These are phyloP conservation scores for Zele albiditarsus DNA, from an alignment of 2,888 invertebrate genomes.

Conservation along the genomic window DNA sequence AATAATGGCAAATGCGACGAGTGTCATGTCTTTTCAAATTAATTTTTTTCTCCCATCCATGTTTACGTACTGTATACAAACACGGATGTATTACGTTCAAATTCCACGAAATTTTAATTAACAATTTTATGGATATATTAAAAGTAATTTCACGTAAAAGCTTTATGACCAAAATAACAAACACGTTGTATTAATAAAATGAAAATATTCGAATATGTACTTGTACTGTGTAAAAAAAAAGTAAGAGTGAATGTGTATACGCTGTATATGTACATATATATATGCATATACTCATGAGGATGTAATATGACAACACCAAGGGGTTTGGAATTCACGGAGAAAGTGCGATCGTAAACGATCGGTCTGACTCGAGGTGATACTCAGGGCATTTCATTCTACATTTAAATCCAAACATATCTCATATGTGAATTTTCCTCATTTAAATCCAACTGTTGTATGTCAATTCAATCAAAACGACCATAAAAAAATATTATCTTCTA, in stretches of 20 bases:
- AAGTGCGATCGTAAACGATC: conserved; percentile 46
- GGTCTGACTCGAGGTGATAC: not conserved
- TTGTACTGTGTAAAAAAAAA: conserved; percentile 10
- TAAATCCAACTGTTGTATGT: not conserved
- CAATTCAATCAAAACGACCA: not conserved
- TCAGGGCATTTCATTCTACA: not conserved
- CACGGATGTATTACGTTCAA: not conserved
- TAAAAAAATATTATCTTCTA: not conserved
- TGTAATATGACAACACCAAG: conserved; percentile 52
- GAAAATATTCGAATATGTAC: conserved; percentile 29
- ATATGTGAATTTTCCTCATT: not conserved
- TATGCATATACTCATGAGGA: not conserved
- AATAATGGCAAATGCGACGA: not conserved
- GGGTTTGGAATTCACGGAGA: conserved; percentile 54
- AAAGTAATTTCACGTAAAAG: not conserved
- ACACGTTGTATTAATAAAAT: conserved; percentile 4
- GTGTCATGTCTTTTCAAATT: not conserved
- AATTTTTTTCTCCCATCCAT: not conserved
- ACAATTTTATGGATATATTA: conserved; percentile 1
- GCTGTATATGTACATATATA: conserved; percentile 21
- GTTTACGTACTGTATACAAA: not conserved
- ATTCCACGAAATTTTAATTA: not conserved
- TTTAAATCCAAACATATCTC: not conserved
- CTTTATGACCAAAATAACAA: not conserved
- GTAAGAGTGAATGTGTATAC: conserved; percentile 20